phyloP scores from a whole-genome alignment of 2,888 invertebrate genomes.

The Noctua janthe region DNA sequence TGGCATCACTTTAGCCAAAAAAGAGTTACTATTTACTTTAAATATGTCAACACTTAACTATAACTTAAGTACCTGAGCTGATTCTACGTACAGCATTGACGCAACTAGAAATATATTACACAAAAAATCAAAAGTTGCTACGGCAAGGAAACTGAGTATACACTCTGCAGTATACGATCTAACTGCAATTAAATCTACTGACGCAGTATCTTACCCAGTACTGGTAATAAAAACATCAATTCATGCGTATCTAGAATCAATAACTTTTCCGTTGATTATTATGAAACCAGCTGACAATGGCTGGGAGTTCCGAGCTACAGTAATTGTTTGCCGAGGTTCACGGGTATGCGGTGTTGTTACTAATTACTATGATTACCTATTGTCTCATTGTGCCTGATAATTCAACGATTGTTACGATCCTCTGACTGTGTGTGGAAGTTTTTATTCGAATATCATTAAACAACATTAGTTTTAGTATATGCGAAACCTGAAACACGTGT shows the following conservation, averaged over 20 bases:
- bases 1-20: not conserved
- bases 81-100: constrained; percentile 12
- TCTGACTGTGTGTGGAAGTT: constrained; percentile 30
- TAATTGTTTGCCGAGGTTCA: constrained; percentile 62
- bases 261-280: constrained; percentile 51
- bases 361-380: constrained; percentile 81
- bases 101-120: not conserved
- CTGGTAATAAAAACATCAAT: constrained; percentile 30
- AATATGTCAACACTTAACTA: not conserved
- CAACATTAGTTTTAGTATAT: too few species aligned
- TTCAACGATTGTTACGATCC: constrained; percentile 48
- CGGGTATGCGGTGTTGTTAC: constrained; percentile 53
- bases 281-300: constrained; percentile 62
- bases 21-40: not conserved
- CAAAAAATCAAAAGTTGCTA: constrained; percentile 5
- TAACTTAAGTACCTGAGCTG: constrained; percentile 1
- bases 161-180: not conserved
- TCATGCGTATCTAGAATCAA: constrained; percentile 49
- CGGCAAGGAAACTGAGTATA: not conserved
- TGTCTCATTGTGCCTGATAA: constrained; percentile 77
- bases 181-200: constrained; percentile 9
- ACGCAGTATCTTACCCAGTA: constrained; percentile 7
- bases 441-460: constrained; percentile 35
- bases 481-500: too few species aligned
- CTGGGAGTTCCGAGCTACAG: constrained; percentile 49